A percentile compares a stretch with the other conserved stretches of the same genome.
phyloP scores from a whole-genome alignment of 2,888 invertebrate species.

The Agrotis exclamationis region DNA sequence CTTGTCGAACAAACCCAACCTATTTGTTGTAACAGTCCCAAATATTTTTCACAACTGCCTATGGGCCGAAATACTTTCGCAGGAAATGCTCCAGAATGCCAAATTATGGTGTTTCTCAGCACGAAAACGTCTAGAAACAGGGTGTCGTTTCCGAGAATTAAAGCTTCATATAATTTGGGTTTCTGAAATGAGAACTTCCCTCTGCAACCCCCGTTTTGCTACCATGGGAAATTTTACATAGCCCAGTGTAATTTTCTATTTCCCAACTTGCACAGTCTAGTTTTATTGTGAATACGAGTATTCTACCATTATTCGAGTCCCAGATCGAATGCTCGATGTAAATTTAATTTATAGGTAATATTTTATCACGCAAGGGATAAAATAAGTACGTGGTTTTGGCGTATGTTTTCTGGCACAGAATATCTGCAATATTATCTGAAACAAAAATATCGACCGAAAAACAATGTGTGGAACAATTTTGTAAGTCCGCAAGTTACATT shows the following conservation, averaged over 20 bases:
- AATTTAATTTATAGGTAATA: conserved; percentile 19
- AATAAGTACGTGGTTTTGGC: conserved; percentile 41
- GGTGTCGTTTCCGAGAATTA: conserved; percentile 64
- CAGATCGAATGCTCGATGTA: not conserved
- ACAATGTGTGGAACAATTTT: conserved; percentile 3
- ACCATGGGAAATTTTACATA: conserved; percentile 22
- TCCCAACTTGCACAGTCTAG: conserved; percentile 32
- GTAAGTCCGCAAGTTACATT: conserved; percentile 1
- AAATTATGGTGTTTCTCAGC: conserved; percentile 37
- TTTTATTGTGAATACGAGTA: conserved; percentile 6
- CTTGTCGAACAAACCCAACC: conserved; percentile 53
- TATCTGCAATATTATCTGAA: conserved; percentile 16
- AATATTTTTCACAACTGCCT: conserved; percentile 34
- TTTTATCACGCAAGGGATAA: conserved; percentile 16
- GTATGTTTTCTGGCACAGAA: conserved; percentile 51
- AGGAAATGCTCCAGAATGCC: conserved; percentile 10
- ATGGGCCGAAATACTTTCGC: conserved; percentile 14
- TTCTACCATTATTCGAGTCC: conserved; percentile 6
- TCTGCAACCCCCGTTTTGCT: conserved; percentile 29
- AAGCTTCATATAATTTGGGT: conserved; percentile 67
- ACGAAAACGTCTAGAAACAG: conserved; percentile 36
- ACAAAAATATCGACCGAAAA: conserved; percentile 6
- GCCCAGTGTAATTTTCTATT: conserved; percentile 11
- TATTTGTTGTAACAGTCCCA: conserved; percentile 41
- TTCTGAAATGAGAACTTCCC: conserved; percentile 64